phyloP scores from a whole-genome alignment of 2,888 invertebrate genomes.

The Psococerastis gibbosa region DNA sequence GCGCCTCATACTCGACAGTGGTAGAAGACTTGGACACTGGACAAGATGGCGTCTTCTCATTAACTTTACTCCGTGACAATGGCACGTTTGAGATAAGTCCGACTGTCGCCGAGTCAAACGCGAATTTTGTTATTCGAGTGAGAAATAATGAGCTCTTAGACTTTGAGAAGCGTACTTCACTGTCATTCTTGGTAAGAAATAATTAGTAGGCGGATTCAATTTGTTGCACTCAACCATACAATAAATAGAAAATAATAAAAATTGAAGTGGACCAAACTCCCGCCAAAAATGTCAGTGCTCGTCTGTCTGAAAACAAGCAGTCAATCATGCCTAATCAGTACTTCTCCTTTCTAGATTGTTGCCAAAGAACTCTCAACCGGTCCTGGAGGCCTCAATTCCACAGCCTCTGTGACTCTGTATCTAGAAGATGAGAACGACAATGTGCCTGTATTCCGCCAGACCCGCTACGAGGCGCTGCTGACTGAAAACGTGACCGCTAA shows the following conservation, averaged over 20 bases:
- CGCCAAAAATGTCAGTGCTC: too few species aligned
- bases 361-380: conserved; percentile 65
- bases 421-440: conserved; percentile 80
- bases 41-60: conserved; percentile 65
- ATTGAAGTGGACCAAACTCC: too few species aligned
- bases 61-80: conserved; percentile 58
- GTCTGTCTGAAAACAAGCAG: too few species aligned
- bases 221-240: too few species aligned
- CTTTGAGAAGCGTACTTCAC: conserved; percentile 58
- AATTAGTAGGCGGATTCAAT: too few species aligned
- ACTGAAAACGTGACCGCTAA: conserved; percentile 66
- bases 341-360: conserved; percentile 36
- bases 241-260: too few species aligned
- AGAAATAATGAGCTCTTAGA: conserved; percentile 66
- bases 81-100: conserved; percentile 80
- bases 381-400: conserved; percentile 41
- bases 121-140: conserved; percentile 64
- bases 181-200: conserved; percentile 59
- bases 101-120: conserved; percentile 55
- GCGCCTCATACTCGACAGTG: conserved; percentile 48
- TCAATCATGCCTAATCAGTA: too few species aligned
- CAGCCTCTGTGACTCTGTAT: conserved; percentile 58
- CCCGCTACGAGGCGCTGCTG: conserved; percentile 52
- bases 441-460: conserved; percentile 54
- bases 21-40: conserved; percentile 61